Evolutionary conservation across 2,797 vertebrate genomes (phyloP), one percentile per base, ranked within the genome.

Genomic region (Etheostoma perlongum): DNA sequence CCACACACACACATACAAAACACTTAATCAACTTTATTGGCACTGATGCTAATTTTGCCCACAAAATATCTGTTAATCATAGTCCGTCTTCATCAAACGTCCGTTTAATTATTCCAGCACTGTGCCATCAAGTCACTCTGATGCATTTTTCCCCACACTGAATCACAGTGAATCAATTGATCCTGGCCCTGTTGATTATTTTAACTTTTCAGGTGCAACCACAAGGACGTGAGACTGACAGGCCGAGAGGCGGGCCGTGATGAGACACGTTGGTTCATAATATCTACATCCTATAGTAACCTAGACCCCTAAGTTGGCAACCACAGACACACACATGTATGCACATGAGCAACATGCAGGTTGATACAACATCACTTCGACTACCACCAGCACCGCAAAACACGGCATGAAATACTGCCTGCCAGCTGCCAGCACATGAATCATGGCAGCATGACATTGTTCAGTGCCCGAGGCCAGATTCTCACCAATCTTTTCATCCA

Each of bases 401-500:
- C 86, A 79, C 79, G 81, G 58, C 79, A 80, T 77, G 14, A 89
- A 88, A 88, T 74, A 76, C 79, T 54, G 64, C 79, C 81, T 84
- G 71, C 54, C 46, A 6, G 72, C 86, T 79, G 75, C 76, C 86
- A 78, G 85, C 64, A 46, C 76, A 84, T 86, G 84, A 92, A 88
- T 92, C 89, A 89, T 68, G 44, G 55, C 79, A n/a, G 79, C 54
- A 36, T 82, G 85, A 89, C 84, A 84, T 72, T 67, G 73, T 76
- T 87, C 78, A 33, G 21, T 12, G 83, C 87, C 82, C 18, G 23
- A 74, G 87, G 87, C 84, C 75, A 78, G 75, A 84, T 76, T 82
- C 85, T 65, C 71, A 75, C 78, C 81, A 79, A 88, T 91, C 85
- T 90, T 87, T 87, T 87, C 84, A 84, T 81, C 78, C 72, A 15